Percentiles rank a stretch among this genome's conserved stretches.
phyloP scores from a whole-genome alignment of 2,888 invertebrate genomes.

The Trilocha varians region DNA sequence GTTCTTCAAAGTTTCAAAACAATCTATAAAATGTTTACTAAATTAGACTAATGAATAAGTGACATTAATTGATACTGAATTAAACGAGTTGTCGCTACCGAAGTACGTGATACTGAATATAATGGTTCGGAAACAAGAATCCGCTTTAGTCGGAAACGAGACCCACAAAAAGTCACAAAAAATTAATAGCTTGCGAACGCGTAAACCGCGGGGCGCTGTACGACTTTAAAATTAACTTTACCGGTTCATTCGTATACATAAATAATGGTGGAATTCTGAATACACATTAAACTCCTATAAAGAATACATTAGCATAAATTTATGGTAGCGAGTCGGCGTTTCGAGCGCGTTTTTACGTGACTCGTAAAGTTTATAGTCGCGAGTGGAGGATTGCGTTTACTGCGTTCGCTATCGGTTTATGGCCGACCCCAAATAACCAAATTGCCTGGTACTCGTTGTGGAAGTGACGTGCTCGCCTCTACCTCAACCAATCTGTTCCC shows the following conservation, averaged over 20 bases:
- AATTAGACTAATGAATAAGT: background rate
- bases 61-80: constrained; percentile 7
- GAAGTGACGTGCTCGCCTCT: constrained; percentile 31
- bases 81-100: constrained; percentile 24
- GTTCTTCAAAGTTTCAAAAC: constrained; percentile 19
- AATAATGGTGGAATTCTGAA: constrained; percentile 72
- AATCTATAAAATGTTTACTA: background rate
- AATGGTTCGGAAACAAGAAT: constrained; percentile 39
- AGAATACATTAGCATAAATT: constrained; percentile 75
- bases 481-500: constrained; percentile 26
- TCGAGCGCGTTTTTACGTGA: constrained; percentile 72
- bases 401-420: constrained; percentile 69
- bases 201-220: constrained; percentile 55
- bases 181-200: constrained; percentile 48
- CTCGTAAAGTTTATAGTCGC: constrained; percentile 73
- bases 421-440: constrained; percentile 71
- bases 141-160: constrained; percentile 37
- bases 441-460: constrained; percentile 57
- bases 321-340: constrained; percentile 70
- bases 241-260: constrained; percentile 72
- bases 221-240: constrained; percentile 73
- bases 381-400: constrained; percentile 73
- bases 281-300: constrained; percentile 74
- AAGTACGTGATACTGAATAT: constrained; percentile 31
- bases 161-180: constrained; percentile 42